Conservation (phyloP, 1,140 invertebrate genomes). For the Apocrypta bakeri region DNA sequence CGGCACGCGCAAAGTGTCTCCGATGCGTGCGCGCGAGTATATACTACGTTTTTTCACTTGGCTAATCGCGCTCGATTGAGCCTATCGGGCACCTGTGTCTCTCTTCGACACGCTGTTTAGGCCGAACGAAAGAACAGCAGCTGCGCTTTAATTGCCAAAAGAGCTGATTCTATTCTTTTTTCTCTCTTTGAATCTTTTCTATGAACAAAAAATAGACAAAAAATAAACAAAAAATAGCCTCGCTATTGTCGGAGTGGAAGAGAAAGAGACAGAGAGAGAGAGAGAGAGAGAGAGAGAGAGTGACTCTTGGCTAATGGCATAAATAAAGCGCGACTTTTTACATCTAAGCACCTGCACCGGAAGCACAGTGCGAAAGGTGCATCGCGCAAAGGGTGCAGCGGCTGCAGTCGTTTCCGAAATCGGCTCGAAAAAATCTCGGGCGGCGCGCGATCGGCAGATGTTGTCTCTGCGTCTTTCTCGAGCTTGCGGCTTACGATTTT, state of each 20-base stretch:
- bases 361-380: not conserved
- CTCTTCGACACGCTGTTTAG: not conserved
- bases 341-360: not conserved
- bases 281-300: not conserved
- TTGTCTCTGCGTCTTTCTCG: not conserved
- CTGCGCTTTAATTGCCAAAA: not conserved
- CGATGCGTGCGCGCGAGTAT: no score
- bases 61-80: not conserved
- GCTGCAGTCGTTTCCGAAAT: not conserved
- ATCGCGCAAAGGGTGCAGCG: not conserved
- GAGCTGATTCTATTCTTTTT: no score
- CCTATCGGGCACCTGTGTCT: constrained; percentile 12
- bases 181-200: no score
- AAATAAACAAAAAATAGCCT: no score
- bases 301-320: not conserved
- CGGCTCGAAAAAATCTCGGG: constrained; percentile 32
- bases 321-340: not conserved
- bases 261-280: not conserved
- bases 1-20: not conserved
- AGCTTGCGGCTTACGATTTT: not conserved
- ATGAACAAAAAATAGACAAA: no score
- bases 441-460: constrained; percentile 7
- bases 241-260: no score
- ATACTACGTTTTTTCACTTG: not conserved
- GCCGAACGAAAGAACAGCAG: not conserved